Base-by-base conservation (phyloP, 2,113 vertebrate species). In the Varanus salvator region DNA sequence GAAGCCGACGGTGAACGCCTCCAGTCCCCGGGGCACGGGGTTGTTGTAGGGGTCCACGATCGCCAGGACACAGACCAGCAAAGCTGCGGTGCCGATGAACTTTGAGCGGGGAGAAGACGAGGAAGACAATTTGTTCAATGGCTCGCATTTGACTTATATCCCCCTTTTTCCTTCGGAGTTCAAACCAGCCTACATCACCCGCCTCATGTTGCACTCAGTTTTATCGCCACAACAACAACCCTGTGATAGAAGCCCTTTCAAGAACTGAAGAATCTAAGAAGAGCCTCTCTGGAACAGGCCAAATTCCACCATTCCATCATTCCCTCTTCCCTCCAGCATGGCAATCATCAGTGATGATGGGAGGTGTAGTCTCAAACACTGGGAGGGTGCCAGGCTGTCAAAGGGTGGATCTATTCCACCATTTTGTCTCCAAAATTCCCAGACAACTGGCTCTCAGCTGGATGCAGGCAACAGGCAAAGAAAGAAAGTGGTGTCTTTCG, bases 41-140 rank as follows among this genome's bases (percentile, higher is more conserved):
- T 99, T 99, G 96, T 99, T 99, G 97, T 97, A 95, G 0, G 99
- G 99, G 94, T 99, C 99, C 1, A 99, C 98, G 29, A 99, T 99
- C 52, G 99, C 98, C 96, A 99, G 96, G 90, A 99, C 96, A 6
- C 99, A 99, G 66, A 99, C 98, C 0, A 99, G 98, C 74, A 99
- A 96, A 1, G 99, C 97, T 1, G 99, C 96, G 0, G 99, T 99
- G 91, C 99, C 99, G 60, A 99, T 99, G 78, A 99, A 96, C 99
- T 99, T 90, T 1, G 21, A 7, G 19, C 44, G 2, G 6, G n/a
- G 44, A 48, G 44, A 15, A 27, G 4, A 52, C 0, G 9, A 81
- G 48, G 7, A 72, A 71, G 52, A 12, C 50, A 7, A 60, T 3
- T 14, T 64, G 31, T 34, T 54, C 3, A 3, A 44, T 44, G 38